Evolutionary conservation across 2,797 vertebrate species (phyloP).

Genomic region (Pseudochirops corinnae): DNA sequence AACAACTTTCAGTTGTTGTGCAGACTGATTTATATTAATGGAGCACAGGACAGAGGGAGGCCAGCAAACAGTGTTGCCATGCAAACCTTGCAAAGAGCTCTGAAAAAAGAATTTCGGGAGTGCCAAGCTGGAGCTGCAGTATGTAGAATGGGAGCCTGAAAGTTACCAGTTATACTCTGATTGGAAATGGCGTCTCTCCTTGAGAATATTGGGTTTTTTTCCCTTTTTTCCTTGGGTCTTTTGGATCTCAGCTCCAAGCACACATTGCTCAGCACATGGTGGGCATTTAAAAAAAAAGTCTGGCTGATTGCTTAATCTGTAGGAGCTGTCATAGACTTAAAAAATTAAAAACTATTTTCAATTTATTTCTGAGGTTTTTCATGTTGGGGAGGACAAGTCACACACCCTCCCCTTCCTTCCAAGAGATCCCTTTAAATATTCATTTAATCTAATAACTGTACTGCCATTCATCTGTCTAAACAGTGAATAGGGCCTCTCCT

Average conservation of each 20-base stretch:
- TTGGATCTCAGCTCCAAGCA: neutral
- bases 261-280: neutral
- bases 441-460: neutral
- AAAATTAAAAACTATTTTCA: neutral
- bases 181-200: neutral
- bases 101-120: constrained; percentile 51
- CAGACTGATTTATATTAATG: constrained; percentile 28
- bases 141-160: constrained; percentile 29
- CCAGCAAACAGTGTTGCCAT: constrained; percentile 49
- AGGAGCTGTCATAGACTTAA: neutral
- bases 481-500: neutral
- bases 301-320: neutral
- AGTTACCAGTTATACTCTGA: neutral
- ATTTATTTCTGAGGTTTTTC: neutral
- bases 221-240: neutral
- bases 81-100: constrained; percentile 47
- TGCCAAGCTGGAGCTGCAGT: constrained; percentile 1
- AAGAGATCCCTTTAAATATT: neutral
- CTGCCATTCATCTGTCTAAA: neutral
- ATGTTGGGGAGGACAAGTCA: neutral
- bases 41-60: constrained; percentile 23
- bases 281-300: neutral
- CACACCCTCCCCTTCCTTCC: neutral
- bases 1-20: neutral
- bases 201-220: neutral